Conservation (phyloP, 2,797 vertebrate species). For the Dromococcyx pavoninus region DNA sequence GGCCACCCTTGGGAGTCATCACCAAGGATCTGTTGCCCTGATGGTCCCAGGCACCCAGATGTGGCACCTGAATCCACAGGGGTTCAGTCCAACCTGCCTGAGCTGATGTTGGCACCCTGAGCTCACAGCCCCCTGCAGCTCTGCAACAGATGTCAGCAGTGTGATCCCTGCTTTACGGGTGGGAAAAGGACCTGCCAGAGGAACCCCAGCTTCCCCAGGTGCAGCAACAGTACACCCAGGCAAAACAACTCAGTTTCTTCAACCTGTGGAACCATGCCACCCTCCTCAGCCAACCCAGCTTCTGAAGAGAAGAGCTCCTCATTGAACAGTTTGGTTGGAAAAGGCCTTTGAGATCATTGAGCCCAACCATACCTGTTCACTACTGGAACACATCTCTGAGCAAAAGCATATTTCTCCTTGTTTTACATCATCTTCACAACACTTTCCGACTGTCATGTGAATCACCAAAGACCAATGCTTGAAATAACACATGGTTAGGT, state of each 20-base stretch:
- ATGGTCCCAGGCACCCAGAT: background rate
- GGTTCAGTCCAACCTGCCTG: background rate
- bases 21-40: rapidly evolving
- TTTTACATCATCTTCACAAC: background rate
- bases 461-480: background rate
- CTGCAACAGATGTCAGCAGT: background rate
- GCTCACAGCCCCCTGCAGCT: background rate
- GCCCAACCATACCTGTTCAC: too few relatives aligned
- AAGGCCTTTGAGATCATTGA: too few relatives aligned
- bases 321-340: too few relatives aligned
- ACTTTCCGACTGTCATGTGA: background rate
- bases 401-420: background rate
- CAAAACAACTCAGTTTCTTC: background rate
- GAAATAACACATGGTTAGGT: background rate
- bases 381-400: too few relatives aligned
- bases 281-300: background rate
- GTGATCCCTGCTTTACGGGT: background rate
- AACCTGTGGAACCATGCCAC: background rate
- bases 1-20: background rate
- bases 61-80: background rate
- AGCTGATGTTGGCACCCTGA: background rate
- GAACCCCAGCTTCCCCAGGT: background rate
- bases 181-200: background rate
- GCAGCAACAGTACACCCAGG: background rate
- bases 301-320: background rate